Percentiles rank a stretch among this genome's conserved stretches.
Evolutionary conservation across 2,888 invertebrate species (phyloP).

Genomic region (Ditylenchus weischeri): DNA sequence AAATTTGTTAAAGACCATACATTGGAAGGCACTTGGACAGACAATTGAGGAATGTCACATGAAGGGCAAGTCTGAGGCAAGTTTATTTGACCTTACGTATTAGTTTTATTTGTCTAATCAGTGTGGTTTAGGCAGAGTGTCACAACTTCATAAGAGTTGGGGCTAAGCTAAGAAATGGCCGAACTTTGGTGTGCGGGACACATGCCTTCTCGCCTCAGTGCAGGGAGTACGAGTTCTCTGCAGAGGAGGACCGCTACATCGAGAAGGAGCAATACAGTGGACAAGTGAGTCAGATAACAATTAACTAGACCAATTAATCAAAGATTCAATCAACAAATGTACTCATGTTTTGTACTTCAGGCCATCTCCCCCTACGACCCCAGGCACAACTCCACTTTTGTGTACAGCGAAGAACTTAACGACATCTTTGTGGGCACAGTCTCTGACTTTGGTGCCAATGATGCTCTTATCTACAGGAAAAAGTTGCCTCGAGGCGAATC

Average conservation of each 20-base stretch:
- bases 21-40: constrained; percentile 36
- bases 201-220: constrained; percentile 89
- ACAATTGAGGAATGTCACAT: constrained; percentile 41
- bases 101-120: neutral
- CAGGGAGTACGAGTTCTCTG: constrained; percentile 61
- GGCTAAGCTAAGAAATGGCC: constrained; percentile 64
- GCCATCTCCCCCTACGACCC: constrained; percentile 86
- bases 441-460: constrained; percentile 86
- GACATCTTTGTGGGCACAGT: constrained; percentile 45
- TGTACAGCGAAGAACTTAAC: constrained; percentile 60
- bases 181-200: constrained; percentile 81
- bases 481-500: constrained; percentile 61
- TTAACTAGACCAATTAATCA: neutral
- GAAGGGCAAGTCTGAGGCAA: constrained; percentile 33
- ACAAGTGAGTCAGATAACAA: constrained; percentile 14
- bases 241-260: constrained; percentile 29
- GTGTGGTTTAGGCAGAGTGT: constrained; percentile 67
- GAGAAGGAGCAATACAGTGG: constrained; percentile 32
- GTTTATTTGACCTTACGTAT: neutral
- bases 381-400: constrained; percentile 81
- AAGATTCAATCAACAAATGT: neutral
- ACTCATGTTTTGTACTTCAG: constrained; percentile 11
- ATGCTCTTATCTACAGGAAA: constrained; percentile 87
- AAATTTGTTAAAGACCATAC: constrained; percentile 22
- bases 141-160: constrained; percentile 60